Percentiles rank a stretch among this genome's conserved stretches.
Evolutionary conservation across 1,140 invertebrate species (phyloP).

Genomic region (Drosophila nasuta): DNA sequence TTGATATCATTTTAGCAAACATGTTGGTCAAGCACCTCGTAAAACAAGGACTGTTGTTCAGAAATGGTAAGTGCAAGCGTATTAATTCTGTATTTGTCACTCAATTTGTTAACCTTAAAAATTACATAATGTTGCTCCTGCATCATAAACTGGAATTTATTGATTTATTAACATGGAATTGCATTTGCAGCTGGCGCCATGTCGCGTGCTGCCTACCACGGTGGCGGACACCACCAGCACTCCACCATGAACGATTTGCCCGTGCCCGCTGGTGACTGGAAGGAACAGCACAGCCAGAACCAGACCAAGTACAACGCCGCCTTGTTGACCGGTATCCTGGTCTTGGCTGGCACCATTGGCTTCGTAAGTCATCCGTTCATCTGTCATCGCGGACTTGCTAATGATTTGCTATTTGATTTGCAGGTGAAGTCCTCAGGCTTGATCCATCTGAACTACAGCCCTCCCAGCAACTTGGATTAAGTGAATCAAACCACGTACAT

Average conservation of each 20-base stretch:
- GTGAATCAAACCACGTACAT: constrained; percentile 50
- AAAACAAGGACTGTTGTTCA: constrained; percentile 80
- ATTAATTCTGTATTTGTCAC: not conserved
- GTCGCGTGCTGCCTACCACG: constrained; percentile 82
- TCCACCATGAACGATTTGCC: constrained; percentile 90
- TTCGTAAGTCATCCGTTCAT: constrained; percentile 86
- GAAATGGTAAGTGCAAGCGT: constrained; percentile 66
- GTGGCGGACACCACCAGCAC: constrained; percentile 61
- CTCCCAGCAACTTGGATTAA: constrained; percentile 87
- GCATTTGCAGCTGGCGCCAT: constrained; percentile 67
- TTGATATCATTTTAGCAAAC: constrained; percentile 59
- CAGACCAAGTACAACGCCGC: constrained; percentile 89
- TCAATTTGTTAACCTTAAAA: constrained; percentile 74
- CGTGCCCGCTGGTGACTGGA: constrained; percentile 90
- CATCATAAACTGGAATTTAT: constrained; percentile 10
- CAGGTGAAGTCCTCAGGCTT: constrained; percentile 87
- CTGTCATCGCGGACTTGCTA: not conserved
- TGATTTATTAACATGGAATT: constrained; percentile 10
- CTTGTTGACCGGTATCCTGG: constrained; percentile 87
- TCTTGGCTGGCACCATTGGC: constrained; percentile 86
- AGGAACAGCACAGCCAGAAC: constrained; percentile 87
- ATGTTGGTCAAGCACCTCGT: constrained; percentile 83
- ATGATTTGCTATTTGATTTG: not conserved
- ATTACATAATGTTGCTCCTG: constrained; percentile 73
- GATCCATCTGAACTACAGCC: constrained; percentile 87